Evolutionary conservation across 2,113 vertebrate genomes (phyloP).

Genomic region (Promerops cafer): DNA sequence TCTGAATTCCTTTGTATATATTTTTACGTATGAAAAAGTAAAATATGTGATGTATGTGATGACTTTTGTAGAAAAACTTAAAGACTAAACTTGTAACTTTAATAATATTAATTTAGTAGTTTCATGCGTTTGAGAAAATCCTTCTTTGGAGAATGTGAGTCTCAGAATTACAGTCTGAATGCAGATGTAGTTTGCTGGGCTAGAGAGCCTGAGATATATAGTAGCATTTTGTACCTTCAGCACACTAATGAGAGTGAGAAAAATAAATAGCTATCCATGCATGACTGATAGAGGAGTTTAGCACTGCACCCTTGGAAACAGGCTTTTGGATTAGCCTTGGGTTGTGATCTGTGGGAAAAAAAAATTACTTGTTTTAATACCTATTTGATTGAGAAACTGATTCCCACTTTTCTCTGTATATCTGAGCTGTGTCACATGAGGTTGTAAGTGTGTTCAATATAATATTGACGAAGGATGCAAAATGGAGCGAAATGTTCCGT

Average conservation of each 20-base stretch:
- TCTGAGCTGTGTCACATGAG: constrained; percentile 37
- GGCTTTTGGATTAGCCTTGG: constrained; percentile 57
- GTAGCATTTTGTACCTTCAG: constrained; percentile 39
- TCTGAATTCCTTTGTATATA: neutral
- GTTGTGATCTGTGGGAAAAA: constrained; percentile 9
- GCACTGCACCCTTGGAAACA: constrained; percentile 20
- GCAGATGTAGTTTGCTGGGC: constrained; percentile 34
- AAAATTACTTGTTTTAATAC: constrained; percentile 26
- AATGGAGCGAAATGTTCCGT: constrained; percentile 63
- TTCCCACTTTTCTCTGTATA: neutral
- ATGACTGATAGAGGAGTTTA: constrained; percentile 55
- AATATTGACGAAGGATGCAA: constrained; percentile 55
- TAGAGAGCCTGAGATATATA: constrained; percentile 23
- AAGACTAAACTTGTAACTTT: too few relatives aligned
- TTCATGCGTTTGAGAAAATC: constrained; percentile 7
- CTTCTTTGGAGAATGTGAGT: constrained; percentile 9
- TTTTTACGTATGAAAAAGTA: neutral
- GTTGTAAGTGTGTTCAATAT: constrained; percentile 46
- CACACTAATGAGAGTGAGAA: constrained; percentile 45
- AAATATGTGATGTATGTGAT: neutral
- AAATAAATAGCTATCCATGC: constrained; percentile 64
- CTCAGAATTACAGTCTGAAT: neutral
- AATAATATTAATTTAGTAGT: constrained; percentile 23
- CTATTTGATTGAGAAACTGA: constrained; percentile 62
- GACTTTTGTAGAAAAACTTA: neutral